phyloP scores from a whole-genome alignment of 2,113 vertebrate genomes.

The Rattus rattus region DNA sequence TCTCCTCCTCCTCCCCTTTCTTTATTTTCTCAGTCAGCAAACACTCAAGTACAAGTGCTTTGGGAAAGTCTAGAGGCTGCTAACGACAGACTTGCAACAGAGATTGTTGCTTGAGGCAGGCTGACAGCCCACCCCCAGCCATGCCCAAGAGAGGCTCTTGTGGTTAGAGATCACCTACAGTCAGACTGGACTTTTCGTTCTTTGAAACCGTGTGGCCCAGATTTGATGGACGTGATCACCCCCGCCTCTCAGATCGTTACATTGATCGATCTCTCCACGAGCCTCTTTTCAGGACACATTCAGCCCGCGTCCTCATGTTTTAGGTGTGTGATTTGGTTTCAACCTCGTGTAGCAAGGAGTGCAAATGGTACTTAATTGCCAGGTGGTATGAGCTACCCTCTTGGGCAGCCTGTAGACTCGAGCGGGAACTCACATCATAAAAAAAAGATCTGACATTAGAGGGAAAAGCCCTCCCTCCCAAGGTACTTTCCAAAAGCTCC shows the following conservation, averaged over 20 bases:
- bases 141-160: background rate
- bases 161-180: background rate
- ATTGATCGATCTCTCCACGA: background rate
- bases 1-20: background rate
- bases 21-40: background rate
- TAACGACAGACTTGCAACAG: background rate
- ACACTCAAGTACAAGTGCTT: background rate
- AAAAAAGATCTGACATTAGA: background rate
- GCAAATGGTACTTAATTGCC: accelerated
- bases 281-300: background rate
- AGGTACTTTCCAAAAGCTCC: accelerated
- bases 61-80: background rate
- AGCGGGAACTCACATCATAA: background rate
- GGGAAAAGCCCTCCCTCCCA: background rate
- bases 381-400: background rate
- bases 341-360: background rate
- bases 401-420: background rate
- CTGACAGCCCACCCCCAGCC: background rate
- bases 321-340: background rate
- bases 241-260: background rate
- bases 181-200: background rate
- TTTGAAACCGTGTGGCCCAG: background rate
- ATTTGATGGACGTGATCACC: background rate
- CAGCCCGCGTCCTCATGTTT: background rate
- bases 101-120: background rate